Evolutionary conservation across 2,797 vertebrate species (phyloP).

Genomic region (Sebastes baramenuke): DNA sequence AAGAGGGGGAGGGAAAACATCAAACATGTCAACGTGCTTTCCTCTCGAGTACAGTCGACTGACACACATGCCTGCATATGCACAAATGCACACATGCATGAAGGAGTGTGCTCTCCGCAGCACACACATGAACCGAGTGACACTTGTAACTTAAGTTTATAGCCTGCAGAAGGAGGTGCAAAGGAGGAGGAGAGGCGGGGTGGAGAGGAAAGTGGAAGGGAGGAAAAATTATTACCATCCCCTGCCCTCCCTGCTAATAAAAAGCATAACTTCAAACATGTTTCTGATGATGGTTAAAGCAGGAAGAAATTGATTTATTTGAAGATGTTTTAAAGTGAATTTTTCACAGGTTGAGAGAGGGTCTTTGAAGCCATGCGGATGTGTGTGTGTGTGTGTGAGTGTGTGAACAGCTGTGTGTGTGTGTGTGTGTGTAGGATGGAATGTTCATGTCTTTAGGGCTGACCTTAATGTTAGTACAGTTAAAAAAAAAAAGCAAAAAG

Average conservation of each 20-base stretch:
- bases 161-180: conserved; percentile 71
- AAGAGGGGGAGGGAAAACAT: conserved; percentile 20
- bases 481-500: conserved; percentile 51
- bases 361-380: conserved; percentile 76
- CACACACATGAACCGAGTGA: conserved; percentile 61
- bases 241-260: conserved; percentile 75
- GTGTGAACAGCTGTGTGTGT: conserved; percentile 19
- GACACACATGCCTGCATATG: conserved; percentile 22
- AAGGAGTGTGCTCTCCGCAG: conserved; percentile 5
- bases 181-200: conserved; percentile 58
- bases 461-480: conserved; percentile 79
- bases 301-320: conserved; percentile 85
- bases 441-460: conserved; percentile 82
- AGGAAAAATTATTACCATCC: conserved; percentile 74
- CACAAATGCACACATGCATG: conserved; percentile 14
- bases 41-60: conserved; percentile 16
- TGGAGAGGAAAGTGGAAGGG: conserved; percentile 61
- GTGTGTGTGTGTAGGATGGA: conserved; percentile 52
- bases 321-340: conserved; percentile 82
- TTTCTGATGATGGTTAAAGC: conserved; percentile 82
- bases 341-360: conserved; percentile 78
- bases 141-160: conserved; percentile 76
- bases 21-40: conserved; percentile 43
- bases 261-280: conserved; percentile 83
- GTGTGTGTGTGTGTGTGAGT: conserved; percentile 47